Evolutionary conservation across 2,888 invertebrate genomes (phyloP).

Genomic region (Cinara cedri): DNA sequence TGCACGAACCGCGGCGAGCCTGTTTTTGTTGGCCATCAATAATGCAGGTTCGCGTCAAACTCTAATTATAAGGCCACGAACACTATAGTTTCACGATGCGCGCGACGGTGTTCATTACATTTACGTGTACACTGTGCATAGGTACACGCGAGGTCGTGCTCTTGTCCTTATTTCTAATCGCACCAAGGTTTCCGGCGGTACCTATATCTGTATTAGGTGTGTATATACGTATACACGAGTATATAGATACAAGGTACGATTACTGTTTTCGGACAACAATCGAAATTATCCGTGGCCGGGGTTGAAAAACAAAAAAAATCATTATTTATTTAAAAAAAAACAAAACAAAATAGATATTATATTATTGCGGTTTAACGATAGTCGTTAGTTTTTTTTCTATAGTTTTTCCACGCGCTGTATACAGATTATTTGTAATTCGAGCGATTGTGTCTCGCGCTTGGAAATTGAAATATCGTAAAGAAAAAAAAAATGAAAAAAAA

Average conservation of each 20-base stretch:
- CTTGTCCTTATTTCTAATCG: conserved; percentile 32
- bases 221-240: background rate
- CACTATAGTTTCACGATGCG: background rate
- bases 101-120: background rate
- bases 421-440: too few species aligned
- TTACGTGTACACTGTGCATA: background rate
- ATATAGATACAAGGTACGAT: too few species aligned
- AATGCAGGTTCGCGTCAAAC: conserved; percentile 28
- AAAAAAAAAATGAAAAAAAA: too few species aligned
- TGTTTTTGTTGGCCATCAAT: conserved; percentile 1
- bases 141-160: conserved; percentile 20
- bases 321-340: background rate
- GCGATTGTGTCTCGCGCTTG: too few species aligned
- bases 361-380: too few species aligned
- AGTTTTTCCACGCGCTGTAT: too few species aligned
- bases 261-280: conserved; percentile 10
- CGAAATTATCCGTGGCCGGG: background rate
- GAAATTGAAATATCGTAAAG: too few species aligned
- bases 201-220: too few species aligned
- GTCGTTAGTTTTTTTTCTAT: too few species aligned
- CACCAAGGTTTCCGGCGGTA: conserved; percentile 12
- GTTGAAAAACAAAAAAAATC: background rate
- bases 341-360: too few species aligned
- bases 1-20: background rate
- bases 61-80: conserved; percentile 28